These are phyloP conservation scores for Cotesia vestalis DNA, from an alignment of 1,140 invertebrate species.

Conservation along the genomic window DNA sequence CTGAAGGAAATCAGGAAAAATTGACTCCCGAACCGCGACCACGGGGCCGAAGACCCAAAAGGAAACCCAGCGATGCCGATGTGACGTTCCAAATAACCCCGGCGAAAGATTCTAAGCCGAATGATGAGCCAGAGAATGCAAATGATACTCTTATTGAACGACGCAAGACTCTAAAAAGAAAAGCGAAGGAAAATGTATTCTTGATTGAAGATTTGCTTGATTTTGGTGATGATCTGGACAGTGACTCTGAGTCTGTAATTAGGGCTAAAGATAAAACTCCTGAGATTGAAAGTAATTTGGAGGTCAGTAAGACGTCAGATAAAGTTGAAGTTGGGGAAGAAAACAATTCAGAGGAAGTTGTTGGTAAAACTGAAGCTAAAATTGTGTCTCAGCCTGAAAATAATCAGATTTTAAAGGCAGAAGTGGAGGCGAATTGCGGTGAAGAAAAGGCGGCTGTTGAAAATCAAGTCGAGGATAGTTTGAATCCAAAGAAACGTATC, in stretches of 20 bases:
- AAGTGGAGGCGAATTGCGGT: not conserved
- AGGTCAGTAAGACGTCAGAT: not conserved
- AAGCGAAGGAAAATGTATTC: constrained; percentile 39
- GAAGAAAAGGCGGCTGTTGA: constrained; percentile 5
- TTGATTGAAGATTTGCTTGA: constrained; percentile 32
- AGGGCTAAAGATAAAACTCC: not conserved
- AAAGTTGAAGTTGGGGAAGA: not conserved
- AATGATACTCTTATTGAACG: constrained; percentile 31
- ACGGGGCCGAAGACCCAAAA: constrained; percentile 13
- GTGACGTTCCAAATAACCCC: not conserved
- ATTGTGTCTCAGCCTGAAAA: no score
- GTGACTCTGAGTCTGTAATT: constrained; percentile 16
- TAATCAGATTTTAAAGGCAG: not conserved
- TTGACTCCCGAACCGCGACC: not conserved
- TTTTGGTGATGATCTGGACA: constrained; percentile 29
- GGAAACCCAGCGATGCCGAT: constrained; percentile 19
- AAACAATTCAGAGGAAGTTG: no score
- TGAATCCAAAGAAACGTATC: constrained; percentile 51
- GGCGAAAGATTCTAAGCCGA: constrained; percentile 1
- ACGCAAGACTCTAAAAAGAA: constrained; percentile 34
- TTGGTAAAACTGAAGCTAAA: no score
- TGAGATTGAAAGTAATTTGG: constrained; percentile 5
- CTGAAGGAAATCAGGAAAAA: constrained; percentile 19
- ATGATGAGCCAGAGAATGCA: constrained; percentile 25
- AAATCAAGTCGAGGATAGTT: constrained; percentile 43